These are phyloP conservation scores for Noctua fimbriata DNA, from an alignment of 2,888 invertebrate genomes.

Conservation along the genomic window DNA sequence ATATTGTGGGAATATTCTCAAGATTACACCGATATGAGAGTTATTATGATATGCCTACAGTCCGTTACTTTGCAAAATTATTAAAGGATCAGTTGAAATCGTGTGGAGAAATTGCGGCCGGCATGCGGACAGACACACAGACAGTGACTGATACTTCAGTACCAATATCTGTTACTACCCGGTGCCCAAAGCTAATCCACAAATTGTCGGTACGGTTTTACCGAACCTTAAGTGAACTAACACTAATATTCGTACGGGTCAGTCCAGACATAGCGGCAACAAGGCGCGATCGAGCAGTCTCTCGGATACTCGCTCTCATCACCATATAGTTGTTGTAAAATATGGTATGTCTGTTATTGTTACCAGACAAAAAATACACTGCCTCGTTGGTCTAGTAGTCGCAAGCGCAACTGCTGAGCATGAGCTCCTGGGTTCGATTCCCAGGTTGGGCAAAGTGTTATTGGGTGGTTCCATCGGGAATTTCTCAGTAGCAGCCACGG, in stretches of 20 bases:
- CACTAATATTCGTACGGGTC: neutral
- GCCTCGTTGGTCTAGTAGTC: no score
- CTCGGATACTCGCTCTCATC: neutral
- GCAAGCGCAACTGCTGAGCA: no score
- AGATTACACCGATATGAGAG: conserved; percentile 5
- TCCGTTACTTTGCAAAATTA: neutral
- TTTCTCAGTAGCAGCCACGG: no score
- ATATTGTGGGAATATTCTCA: conserved; percentile 26
- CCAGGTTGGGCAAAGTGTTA: no score
- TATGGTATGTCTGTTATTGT: no score
- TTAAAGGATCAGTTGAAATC: neutral
- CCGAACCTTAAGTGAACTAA: neutral
- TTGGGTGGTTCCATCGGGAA: no score
- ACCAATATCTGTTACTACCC: neutral
- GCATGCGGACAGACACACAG: neutral
- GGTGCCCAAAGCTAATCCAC: neutral
- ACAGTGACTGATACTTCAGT: neutral
- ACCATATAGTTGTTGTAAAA: no score
- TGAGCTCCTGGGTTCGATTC: no score
- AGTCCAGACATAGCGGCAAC: neutral
- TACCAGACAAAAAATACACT: no score
- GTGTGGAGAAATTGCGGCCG: neutral
- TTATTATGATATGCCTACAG: neutral
- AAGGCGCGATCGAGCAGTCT: neutral
- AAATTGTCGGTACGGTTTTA: neutral